Conservation (phyloP, 92 coral and sea anemone genomes). For the Epizoanthus stellaris region DNA sequence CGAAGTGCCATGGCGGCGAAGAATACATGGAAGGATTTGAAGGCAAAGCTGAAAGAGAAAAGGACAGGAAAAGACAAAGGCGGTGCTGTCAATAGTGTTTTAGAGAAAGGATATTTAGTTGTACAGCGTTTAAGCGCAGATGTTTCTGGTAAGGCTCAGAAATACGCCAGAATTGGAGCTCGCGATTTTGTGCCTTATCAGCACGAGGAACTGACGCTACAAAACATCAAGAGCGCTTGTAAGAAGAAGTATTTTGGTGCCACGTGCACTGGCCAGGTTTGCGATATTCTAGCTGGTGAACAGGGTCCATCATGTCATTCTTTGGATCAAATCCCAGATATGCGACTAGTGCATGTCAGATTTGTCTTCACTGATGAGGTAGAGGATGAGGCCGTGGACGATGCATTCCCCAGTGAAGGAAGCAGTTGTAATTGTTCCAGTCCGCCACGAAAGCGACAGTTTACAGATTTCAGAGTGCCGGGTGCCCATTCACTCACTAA, state of each 20-base stretch:
- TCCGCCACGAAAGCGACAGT: no score
- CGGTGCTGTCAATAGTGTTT: not conserved
- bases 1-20: not conserved
- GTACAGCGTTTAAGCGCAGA: slow-evolving; percentile 45
- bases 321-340: slow-evolving; percentile 37
- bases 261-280: not conserved
- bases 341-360: slow-evolving; percentile 6
- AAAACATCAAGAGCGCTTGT: slow-evolving; percentile 43
- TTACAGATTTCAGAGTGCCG: no score
- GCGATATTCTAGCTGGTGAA: slow-evolving; percentile 55
- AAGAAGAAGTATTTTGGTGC: slow-evolving; percentile 37
- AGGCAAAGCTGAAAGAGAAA: slow-evolving; percentile 40
- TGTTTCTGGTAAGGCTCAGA: slow-evolving; percentile 50
- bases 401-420: no score
- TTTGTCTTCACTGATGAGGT: no score
- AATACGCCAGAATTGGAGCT: slow-evolving; percentile 47
- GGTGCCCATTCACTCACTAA: not conserved
- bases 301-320: slow-evolving; percentile 47
- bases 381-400: no score
- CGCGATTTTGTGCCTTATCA: slow-evolving; percentile 46
- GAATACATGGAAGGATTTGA: slow-evolving; percentile 31
- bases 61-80: slow-evolving; percentile 35
- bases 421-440: no score
- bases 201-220: not conserved
- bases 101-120: slow-evolving; percentile 34